Base-by-base conservation (phyloP, 2,113 vertebrate genomes). In the Dromiciops gliroides region DNA sequence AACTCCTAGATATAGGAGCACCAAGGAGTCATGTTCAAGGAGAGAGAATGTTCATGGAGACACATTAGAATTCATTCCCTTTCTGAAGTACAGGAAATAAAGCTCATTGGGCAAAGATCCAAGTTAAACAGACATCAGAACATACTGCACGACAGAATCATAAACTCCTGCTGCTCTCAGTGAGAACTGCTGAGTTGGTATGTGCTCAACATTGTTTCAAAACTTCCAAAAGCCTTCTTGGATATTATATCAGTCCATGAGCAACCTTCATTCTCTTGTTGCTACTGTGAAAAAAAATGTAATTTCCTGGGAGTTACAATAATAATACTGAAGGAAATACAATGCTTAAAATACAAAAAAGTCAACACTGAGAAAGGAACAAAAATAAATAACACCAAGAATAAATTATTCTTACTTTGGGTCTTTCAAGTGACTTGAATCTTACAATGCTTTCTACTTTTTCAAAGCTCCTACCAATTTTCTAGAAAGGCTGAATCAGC, bases 71-170 rank as follows among this genome's bases (percentile, higher is more conserved):
- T 95, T 92, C 92, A 93, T 94, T 53, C 94, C 89, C 91, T 88
- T 24, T 44, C 0, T 0, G 50, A 97, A 97, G 93, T 93, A 93
- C 50, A 97, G 91, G 94, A 97, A 97, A 96, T 96, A 75, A 83
- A 93, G 28, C 50, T 96, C 19, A 94, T 94, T 49, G 95, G 95
- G 96, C 93, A 93, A 97, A 94, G n/a, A 92, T 89, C 90, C 96
- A 96, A 16, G 12, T 48, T 93, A 96, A 97, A 97, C 51, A 96
- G 94, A 91, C 92, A 95, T 22, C 0, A 0, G 24, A 37, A 93
- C 91, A 94, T 50, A 50, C 37, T 92, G 91, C 44, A 95, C 44
- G 52, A 95, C 91, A 94, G 95, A 97, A 49, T 7, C 91, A 97
- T 48, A 89, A 89, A 95, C 91, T 50, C 0, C 1, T 94, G 50